Base-by-base conservation (phyloP, 2,888 invertebrate species). In the Apocheima hispidaria region DNA sequence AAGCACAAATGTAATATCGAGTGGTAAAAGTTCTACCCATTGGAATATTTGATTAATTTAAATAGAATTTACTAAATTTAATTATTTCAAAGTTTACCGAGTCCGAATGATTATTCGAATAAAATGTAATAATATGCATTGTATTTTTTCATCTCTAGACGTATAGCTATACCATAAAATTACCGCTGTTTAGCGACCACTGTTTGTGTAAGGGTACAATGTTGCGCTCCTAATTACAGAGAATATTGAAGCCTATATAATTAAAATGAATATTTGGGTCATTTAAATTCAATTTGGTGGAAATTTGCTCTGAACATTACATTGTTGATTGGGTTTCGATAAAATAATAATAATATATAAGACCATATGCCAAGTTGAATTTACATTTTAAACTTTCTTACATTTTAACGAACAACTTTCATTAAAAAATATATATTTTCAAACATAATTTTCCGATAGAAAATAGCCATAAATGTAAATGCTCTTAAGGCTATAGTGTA, bases 161-260 rank as follows among this genome's bases (percentile, higher is more conserved):
- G 12, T 46, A 67, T 69, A 70, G 72, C 71, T 48, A 68, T 65
- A 58, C 69, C 66, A 74, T 70, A 72, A 75, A 72, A 74, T 73
- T 73, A 74, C 60, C 46, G 46, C 57, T 59, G 62, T 70, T 73
- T 75, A 46, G 46, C 20, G 46, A 46, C 18, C 18, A 46, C 66
- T 68, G 66, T 66, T 61, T 63, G 55, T 68, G 65, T 71, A 66
- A 65, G 56, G 60, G 30, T 67, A 75, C 76, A 71, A 69, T 69
- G 73, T 78, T 67, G 56, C 59, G n/a, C 44, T 46, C 33, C 53
- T 54, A 33, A 44, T 54, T 50, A 50, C 18, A 2, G n/a, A 2
- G 14, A 23, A 44, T 10, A 16, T 2, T 16, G 41, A 73, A 73
- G 71, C 71, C 65, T 76, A 77, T 79, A 71, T 82, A 82, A 86